Evolutionary conservation across 2,113 vertebrate species (phyloP), one percentile per base, ranked within the genome.

Genomic region (Brienomyrus longianalis): DNA sequence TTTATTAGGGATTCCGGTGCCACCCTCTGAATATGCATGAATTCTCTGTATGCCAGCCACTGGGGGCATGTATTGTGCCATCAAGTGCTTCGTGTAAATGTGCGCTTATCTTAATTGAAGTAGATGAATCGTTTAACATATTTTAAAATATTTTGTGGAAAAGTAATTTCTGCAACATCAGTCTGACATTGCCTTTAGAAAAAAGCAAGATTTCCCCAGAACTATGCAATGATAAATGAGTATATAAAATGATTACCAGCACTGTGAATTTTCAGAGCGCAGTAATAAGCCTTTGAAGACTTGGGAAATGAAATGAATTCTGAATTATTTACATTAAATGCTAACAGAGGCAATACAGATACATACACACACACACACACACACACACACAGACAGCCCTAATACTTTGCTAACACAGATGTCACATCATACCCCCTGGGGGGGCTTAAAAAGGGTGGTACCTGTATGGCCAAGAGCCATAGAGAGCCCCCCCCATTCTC

Each of bases 51-150:
- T 35, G 66, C 43, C 80, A 86, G 21, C 48, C 83, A 50, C 47
- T 35, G 47, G 59, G 56, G 83, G 56, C 56, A 66, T 70, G 80
- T 50, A 70, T 88, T 62, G 35, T 83, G 86, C 23, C 45, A 66
- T 80, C 47, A 27, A 45, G 51, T 19, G 50, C 74, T 39, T 31
- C 21, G 48, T 77, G 35, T 83, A 56, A 80, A 56, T 45, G 88
- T 83, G 31, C 77, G 66, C 56, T 90, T 39, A 89, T 56, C 77
- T 51, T 90, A 90, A 90, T 52, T 74, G 86, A 87, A 83, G 35
- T 43, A 89, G 83, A 91, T 86, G 48, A 89, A 87, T 86, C 48
- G 51, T 91, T 91, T 91, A 89, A 62, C 50, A 86, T 86, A 89
- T 87, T 87, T 90, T 87, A 52, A 90, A 90, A 86, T 52, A 90